These are phyloP conservation scores for Myotis findleyi DNA, from an alignment of 2,797 vertebrate species.

Conservation along the genomic window DNA sequence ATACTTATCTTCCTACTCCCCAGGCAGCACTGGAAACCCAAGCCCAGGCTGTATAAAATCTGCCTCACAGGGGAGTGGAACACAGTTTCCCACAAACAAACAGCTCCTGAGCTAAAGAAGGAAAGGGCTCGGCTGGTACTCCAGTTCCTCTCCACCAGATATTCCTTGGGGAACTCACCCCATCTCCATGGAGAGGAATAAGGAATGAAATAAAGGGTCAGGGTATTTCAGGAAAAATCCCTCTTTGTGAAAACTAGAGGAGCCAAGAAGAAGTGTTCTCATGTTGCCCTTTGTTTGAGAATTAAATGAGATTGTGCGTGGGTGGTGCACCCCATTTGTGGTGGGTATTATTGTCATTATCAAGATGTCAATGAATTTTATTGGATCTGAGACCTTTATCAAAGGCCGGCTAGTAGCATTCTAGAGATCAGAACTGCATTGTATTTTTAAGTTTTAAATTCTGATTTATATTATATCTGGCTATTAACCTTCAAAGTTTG, in stretches of 20 bases:
- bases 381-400: not conserved
- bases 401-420: not conserved
- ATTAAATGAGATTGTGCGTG: not conserved
- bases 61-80: not conserved
- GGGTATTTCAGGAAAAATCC: not conserved
- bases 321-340: not conserved
- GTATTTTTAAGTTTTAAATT: slow-evolving; percentile 28
- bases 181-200: not conserved
- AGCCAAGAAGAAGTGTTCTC: not conserved
- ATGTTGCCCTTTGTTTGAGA: slow-evolving; percentile 9
- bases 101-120: not conserved
- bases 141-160: not conserved
- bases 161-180: not conserved
- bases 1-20: not conserved
- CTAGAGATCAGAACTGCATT: not conserved
- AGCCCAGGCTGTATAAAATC: not conserved
- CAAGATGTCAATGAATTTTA: not conserved
- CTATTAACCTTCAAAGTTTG: not conserved
- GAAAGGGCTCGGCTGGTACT: not conserved
- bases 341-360: not conserved
- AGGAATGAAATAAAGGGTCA: not conserved
- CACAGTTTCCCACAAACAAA: not conserved
- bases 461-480: slow-evolving; percentile 26
- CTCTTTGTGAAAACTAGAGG: not conserved
- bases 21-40: not conserved